Evolutionary conservation across 2,888 invertebrate species (phyloP).

Genomic region (Cetonia aurata): DNA sequence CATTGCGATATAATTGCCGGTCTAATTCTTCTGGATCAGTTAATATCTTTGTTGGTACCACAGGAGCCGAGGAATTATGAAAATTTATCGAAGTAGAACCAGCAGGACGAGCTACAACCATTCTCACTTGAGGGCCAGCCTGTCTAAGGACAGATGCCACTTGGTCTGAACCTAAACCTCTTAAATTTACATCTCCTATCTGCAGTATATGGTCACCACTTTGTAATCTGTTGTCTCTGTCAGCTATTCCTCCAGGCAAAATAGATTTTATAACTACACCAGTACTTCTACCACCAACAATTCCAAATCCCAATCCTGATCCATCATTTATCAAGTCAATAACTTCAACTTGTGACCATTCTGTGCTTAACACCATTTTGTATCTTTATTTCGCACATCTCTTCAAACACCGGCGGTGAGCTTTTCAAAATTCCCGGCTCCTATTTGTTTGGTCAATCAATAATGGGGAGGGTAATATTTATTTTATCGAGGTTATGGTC

Average conservation of each 20-base stretch:
- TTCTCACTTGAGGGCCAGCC: slow-evolving; percentile 78
- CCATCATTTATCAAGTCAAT: slow-evolving; percentile 98
- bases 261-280: slow-evolving; percentile 99
- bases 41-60: slow-evolving; percentile 92
- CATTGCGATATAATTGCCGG: slow-evolving; percentile 84
- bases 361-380: slow-evolving; percentile 90
- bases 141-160: slow-evolving; percentile 87
- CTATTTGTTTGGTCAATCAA: slow-evolving; percentile 32
- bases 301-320: slow-evolving; percentile 97
- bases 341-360: slow-evolving; percentile 99
- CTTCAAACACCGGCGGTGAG: slow-evolving; percentile 41
- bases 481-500: slow-evolving; percentile 34
- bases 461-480: slow-evolving; percentile 33
- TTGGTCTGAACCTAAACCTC: slow-evolving; percentile 96
- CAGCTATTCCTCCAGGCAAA: slow-evolving; percentile 96
- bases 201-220: slow-evolving; percentile 99
- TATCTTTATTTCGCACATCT: slow-evolving; percentile 49
- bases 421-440: slow-evolving; percentile 37
- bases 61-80: slow-evolving; percentile 83
- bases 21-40: slow-evolving; percentile 93
- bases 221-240: slow-evolving; percentile 93
- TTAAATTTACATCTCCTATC: slow-evolving; percentile 92
- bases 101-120: slow-evolving; percentile 93
- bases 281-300: slow-evolving; percentile 97
- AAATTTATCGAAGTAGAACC: slow-evolving; percentile 86